Evolutionary conservation across 2,888 invertebrate genomes (phyloP).

Genomic region (Cantharis lateralis): DNA sequence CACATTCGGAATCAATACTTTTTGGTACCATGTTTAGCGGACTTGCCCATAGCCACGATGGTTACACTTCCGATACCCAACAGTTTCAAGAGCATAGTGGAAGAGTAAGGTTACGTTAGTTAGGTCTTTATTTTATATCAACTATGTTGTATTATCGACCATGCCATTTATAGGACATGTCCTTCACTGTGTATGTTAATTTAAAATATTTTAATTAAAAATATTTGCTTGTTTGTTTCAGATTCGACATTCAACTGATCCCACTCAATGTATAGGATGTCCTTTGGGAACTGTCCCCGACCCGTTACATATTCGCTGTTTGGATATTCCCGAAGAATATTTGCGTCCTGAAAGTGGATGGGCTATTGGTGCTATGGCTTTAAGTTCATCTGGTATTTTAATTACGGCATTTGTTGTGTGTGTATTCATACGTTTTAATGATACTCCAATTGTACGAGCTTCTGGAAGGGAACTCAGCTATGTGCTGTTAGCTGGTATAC

Average conservation of each 20-base stretch:
- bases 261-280: constrained; percentile 84
- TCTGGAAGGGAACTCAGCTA: constrained; percentile 90
- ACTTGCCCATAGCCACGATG: too few relatives aligned
- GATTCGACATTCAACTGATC: constrained; percentile 80
- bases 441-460: constrained; percentile 96
- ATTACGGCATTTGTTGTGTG: constrained; percentile 68
- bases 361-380: constrained; percentile 92
- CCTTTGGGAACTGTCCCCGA: constrained; percentile 84
- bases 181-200: too few relatives aligned
- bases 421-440: constrained; percentile 72
- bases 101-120: too few relatives aligned
- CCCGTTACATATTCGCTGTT: constrained; percentile 72
- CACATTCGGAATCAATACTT: too few relatives aligned
- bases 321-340: constrained; percentile 81
- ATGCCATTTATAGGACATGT: too few relatives aligned
- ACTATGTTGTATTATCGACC: too few relatives aligned
- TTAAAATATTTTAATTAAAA: background rate
- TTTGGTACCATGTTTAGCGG: too few relatives aligned
- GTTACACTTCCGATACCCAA: too few relatives aligned
- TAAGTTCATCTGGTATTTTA: constrained; percentile 83
- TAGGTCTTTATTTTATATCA: too few relatives aligned
- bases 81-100: too few relatives aligned
- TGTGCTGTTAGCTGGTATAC: constrained; percentile 86
- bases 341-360: constrained; percentile 82
- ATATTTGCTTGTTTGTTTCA: constrained; percentile 46